Base-by-base conservation (phyloP, 2,888 invertebrate species). In the Tanytarsus gracilentus region DNA sequence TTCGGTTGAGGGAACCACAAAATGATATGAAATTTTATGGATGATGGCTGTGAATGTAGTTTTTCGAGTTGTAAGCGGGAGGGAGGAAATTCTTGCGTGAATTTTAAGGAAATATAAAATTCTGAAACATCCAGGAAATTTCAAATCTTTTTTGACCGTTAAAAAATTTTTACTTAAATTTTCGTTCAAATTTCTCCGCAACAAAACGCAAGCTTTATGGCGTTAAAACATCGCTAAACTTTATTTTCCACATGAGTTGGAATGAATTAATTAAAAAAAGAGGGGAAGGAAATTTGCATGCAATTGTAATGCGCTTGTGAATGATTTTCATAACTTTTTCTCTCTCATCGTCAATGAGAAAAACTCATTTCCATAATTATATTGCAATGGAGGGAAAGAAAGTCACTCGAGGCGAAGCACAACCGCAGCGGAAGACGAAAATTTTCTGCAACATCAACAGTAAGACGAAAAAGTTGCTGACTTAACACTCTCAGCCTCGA, bases 261-360 rank as follows among this genome's bases (percentile, higher is more conserved):
- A 26, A 33, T 52, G 27, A 52, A 52, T 52, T 52, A 52, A 52
- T 33, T 52, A 52, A 49, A 3, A 27, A 29, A 29, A 29, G n/a
- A 8, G n/a, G n/a, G n/a, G n/a, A 36, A 14, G 36, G n/a, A n/a
- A n/a, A 49, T 52, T 33, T 33, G 23, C 52, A 33, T 52, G 33
- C 52, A 52, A 52, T 52, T 52, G 21, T 30, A 21, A 11, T 44
- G 44, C 44, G 21, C 16, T 44, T 21, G 21, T 21, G 44, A 21
- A 30, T 11, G 21, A n/a, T 16, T 44, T 21, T 16, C 44, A 44
- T 44, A 18, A 18, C 21, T n/a, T n/a, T n/a, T n/a, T n/a, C n/a
- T n/a, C n/a, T n/a, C n/a, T n/a, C n/a, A n/a, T n/a, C n/a, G n/a
- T n/a, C n/a, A n/a, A n/a, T n/a, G n/a, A n/a, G n/a, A n/a, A n/a